These are phyloP conservation scores for Chaetogeoica ovagalla DNA, from an alignment of 2,888 invertebrate species.

Conservation along the genomic window DNA sequence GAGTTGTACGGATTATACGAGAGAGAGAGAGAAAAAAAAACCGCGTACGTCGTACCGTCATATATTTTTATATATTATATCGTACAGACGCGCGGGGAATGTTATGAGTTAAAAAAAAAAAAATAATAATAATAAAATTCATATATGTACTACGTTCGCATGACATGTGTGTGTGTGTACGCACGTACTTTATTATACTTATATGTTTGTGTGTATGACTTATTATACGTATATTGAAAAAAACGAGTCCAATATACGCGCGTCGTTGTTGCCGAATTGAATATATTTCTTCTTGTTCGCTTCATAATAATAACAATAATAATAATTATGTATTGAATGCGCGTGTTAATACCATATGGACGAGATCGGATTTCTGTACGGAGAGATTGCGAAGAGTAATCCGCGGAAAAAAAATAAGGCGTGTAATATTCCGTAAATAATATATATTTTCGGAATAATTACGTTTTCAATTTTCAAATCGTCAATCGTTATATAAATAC, in stretches of 20 bases:
- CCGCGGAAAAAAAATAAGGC: no score
- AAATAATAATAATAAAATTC: not conserved
- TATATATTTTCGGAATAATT: no score
- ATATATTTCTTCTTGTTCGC: not conserved
- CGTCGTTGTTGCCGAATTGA: slow-evolving; percentile 20
- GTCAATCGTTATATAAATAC: no score
- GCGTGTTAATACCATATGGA: no score
- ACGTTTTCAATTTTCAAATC: no score
- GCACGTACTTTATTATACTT: not conserved
- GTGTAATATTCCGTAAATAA: no score
- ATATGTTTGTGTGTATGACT: not conserved
- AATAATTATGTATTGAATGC: not conserved
- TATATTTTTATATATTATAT: slow-evolving; percentile 37
- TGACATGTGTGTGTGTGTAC: no score
- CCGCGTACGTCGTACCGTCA: slow-evolving; percentile 15
- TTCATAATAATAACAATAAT: not conserved
- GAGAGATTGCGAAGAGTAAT: no score
- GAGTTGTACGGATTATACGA: slow-evolving; percentile 28
- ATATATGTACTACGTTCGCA: slow-evolving; percentile 30
- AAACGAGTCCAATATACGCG: slow-evolving; percentile 27
- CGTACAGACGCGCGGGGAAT: slow-evolving; percentile 43
- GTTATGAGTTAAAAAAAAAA: slow-evolving; percentile 11
- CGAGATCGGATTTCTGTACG: no score
- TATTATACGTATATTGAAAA: not conserved
- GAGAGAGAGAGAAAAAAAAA: not conserved